Evolutionary conservation across 2,797 vertebrate species (phyloP).

Genomic region (Otolemur crassicaudatus): DNA sequence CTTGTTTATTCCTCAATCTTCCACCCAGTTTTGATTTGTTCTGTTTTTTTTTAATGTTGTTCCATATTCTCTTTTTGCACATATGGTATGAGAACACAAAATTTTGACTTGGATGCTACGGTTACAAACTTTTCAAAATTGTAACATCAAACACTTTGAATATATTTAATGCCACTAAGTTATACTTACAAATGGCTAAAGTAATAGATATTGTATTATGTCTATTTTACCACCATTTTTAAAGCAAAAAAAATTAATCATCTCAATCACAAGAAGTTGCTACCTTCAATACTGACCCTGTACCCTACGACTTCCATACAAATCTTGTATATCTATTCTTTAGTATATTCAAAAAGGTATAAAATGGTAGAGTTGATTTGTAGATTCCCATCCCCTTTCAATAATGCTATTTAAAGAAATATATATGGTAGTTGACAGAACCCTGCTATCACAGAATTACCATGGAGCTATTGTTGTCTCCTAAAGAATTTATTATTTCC

Average conservation of each 20-base stretch:
- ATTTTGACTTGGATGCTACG: constrained; percentile 24
- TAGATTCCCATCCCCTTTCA: neutral
- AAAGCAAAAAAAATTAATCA: neutral
- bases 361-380: constrained; percentile 7
- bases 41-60: neutral
- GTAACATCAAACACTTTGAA: neutral
- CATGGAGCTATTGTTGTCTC: neutral
- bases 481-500: constrained; percentile 17
- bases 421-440: constrained; percentile 9
- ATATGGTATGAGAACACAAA: neutral
- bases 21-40: neutral
- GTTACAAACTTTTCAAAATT: constrained; percentile 5
- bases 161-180: neutral
- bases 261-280: neutral
- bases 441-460: neutral
- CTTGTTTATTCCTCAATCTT: constrained; percentile 46
- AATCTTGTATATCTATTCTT: neutral
- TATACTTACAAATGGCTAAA: neutral
- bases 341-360: neutral
- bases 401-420: constrained; percentile 14
- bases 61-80: neutral
- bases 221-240: neutral
- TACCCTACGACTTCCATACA: neutral
- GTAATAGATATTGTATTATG: neutral
- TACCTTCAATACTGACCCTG: constrained; percentile 6